Percentiles rank a stretch among this genome's conserved stretches.
Evolutionary conservation across 2,113 vertebrate genomes (phyloP).

Genomic region (Vireo altiloquus): DNA sequence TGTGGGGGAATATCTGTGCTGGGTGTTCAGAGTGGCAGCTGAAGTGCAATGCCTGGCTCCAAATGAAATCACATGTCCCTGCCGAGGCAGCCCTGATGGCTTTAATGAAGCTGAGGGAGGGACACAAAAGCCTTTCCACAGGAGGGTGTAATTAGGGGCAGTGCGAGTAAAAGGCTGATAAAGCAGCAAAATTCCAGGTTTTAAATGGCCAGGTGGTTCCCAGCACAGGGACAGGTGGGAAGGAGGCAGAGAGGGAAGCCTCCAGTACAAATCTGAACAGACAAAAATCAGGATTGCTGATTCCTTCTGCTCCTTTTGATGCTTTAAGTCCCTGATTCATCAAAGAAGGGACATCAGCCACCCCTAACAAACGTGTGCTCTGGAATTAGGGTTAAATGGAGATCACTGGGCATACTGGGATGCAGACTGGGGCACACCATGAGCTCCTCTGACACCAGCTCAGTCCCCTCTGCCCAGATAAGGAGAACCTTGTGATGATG

Average conservation of each 20-base stretch:
- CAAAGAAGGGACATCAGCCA: too few species aligned
- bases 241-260: not conserved
- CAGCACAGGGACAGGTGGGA: not conserved
- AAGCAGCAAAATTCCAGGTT: not conserved
- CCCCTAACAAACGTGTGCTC: not conserved
- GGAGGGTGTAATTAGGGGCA: not conserved
- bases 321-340: not conserved
- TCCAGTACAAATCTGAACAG: not conserved
- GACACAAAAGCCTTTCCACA: not conserved
- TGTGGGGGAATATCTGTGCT: not conserved
- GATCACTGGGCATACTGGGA: not conserved
- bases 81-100: not conserved
- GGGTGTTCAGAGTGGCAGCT: not conserved
- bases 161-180: not conserved
- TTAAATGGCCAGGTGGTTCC: not conserved
- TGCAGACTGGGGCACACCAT: not conserved
- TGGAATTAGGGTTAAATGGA: not conserved
- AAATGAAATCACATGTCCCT: not conserved
- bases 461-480: not conserved
- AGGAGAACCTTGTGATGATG: not conserved
- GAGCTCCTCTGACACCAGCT: not conserved
- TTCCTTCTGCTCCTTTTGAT: not conserved
- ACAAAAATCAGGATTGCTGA: not conserved
- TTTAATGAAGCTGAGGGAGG: not conserved
- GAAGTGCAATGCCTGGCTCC: not conserved